A percentile compares a stretch with the other conserved stretches of the same genome.
Evolutionary conservation across 1,140 invertebrate species (phyloP).

Genomic region (Whitmania pigra): DNA sequence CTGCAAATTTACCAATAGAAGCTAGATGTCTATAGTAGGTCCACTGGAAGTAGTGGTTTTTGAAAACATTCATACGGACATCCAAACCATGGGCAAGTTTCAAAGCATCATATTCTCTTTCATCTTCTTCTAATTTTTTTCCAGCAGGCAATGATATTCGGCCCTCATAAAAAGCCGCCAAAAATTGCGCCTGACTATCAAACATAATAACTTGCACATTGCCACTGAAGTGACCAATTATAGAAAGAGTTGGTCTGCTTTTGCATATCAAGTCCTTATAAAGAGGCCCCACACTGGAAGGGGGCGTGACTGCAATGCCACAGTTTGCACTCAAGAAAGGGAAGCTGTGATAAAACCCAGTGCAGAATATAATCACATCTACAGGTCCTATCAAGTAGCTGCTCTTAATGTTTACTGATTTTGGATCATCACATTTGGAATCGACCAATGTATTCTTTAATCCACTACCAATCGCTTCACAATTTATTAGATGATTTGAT

Average conservation of each 20-base stretch:
- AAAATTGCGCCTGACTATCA: constrained; percentile 66
- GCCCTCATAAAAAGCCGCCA: constrained; percentile 54
- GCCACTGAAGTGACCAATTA: constrained; percentile 67
- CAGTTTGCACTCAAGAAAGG: constrained; percentile 62
- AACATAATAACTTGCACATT: constrained; percentile 73
- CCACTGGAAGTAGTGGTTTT: constrained; percentile 54
- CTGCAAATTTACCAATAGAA: constrained; percentile 48
- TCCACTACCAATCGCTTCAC: too few species aligned
- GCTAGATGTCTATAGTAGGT: constrained; percentile 57
- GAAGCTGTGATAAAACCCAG: constrained; percentile 67
- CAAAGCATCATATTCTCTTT: constrained; percentile 47
- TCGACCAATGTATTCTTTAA: too few species aligned
- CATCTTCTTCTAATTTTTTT: constrained; percentile 55
- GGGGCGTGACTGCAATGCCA: constrained; percentile 53
- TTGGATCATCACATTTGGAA: too few species aligned
- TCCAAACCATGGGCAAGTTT: constrained; percentile 46
- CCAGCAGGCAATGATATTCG: constrained; percentile 51
- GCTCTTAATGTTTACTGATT: background rate
- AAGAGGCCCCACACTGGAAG: constrained; percentile 65
- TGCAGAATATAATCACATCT: constrained; percentile 65
- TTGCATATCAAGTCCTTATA: constrained; percentile 74
- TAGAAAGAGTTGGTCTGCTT: constrained; percentile 59
- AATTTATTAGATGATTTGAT: too few species aligned
- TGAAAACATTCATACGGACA: constrained; percentile 55
- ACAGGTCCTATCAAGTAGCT: background rate